Percentiles rank a stretch among this genome's conserved stretches.
Evolutionary conservation across 2,797 vertebrate genomes (phyloP).

Genomic region (Neoniphon sammara): DNA sequence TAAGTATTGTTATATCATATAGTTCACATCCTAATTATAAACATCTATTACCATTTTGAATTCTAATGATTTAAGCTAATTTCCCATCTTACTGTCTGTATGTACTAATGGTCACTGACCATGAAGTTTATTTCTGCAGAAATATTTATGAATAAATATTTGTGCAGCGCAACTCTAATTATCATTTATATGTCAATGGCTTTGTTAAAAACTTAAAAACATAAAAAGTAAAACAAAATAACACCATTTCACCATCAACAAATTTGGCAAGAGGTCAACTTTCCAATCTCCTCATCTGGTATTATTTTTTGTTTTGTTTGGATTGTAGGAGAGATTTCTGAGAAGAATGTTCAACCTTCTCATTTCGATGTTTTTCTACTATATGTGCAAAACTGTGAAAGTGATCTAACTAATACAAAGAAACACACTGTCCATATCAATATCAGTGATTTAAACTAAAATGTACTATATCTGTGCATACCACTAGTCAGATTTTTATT

Average conservation of each 20-base stretch:
- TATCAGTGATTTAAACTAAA: slow-evolving; percentile 8
- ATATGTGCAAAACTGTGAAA: slow-evolving; percentile 16
- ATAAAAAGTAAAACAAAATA: not conserved
- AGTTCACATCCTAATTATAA: not conserved
- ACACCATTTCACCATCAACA: not conserved
- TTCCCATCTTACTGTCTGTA: not conserved
- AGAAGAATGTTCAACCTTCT: slow-evolving; percentile 1
- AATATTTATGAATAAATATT: too few species aligned
- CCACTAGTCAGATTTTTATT: not conserved
- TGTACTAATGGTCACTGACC: too few species aligned
- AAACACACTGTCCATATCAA: not conserved
- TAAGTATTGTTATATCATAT: too few species aligned
- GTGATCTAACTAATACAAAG: not conserved
- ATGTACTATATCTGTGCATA: slow-evolving; percentile 5
- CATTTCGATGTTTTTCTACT: not conserved
- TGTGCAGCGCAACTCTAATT: too few species aligned
- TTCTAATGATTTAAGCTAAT: not conserved
- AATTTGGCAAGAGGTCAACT: not conserved
- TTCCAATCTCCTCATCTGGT: not conserved
- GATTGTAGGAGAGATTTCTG: not conserved
- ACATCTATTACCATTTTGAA: not conserved
- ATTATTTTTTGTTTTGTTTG: not conserved
- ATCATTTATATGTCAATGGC: slow-evolving; percentile 19
- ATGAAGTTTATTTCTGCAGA: too few species aligned
- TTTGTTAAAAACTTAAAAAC: not conserved